Evolutionary conservation across 2,888 invertebrate species (phyloP).

Genomic region (Campoplex capitator): DNA sequence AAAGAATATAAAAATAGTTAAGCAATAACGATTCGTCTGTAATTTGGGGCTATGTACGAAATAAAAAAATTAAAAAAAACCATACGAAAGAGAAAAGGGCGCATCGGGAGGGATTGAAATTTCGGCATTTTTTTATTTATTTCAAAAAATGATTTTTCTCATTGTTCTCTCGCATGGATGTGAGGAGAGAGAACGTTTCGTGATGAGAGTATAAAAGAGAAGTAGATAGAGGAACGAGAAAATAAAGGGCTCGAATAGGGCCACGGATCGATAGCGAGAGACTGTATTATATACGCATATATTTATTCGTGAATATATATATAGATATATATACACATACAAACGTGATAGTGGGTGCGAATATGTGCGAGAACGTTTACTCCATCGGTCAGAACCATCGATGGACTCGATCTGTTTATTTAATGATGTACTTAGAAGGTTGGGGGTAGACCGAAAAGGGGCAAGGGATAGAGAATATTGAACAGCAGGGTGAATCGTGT

Average conservation of each 20-base stretch:
- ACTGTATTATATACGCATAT: constrained; percentile 1
- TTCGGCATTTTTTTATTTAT: background rate
- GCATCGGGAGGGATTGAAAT: background rate
- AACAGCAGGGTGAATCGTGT: constrained; percentile 27
- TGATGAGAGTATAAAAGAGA: constrained; percentile 29
- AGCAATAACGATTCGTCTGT: background rate
- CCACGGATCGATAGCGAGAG: constrained; percentile 42
- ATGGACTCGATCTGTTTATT: constrained; percentile 61
- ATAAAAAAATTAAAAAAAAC: background rate
- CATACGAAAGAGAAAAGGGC: background rate
- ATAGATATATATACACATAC: background rate
- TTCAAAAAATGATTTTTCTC: background rate
- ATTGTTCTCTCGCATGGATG: background rate
- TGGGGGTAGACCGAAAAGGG: constrained; percentile 22
- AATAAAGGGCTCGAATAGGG: constrained; percentile 40
- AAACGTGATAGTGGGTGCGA: constrained; percentile 43
- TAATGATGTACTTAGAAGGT: constrained; percentile 56
- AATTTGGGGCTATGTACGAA: background rate
- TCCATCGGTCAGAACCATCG: constrained; percentile 51
- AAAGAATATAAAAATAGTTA: background rate
- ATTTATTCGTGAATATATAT: background rate
- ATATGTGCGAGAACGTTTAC: constrained; percentile 49
- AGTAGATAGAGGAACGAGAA: constrained; percentile 22
- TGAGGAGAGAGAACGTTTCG: background rate
- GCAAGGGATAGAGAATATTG: constrained; percentile 28